Conservation (phyloP, 1,140 invertebrate species). For the Ceratosolen fusciceps region DNA sequence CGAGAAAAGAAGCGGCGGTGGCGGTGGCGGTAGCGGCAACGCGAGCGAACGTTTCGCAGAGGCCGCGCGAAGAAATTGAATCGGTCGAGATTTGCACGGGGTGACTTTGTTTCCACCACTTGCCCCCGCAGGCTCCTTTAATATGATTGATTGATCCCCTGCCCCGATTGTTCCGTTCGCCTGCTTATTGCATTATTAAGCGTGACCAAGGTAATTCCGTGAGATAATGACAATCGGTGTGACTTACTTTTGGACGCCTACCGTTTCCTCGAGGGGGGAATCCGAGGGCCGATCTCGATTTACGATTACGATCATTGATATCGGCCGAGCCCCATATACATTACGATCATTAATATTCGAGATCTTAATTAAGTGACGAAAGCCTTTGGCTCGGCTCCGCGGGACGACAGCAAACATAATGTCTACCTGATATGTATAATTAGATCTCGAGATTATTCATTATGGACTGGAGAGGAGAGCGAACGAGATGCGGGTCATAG, state of each 20-base stretch:
- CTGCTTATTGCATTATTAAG: not conserved
- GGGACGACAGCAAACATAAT: not conserved
- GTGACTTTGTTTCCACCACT: slow-evolving; percentile 7
- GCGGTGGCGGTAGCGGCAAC: not conserved
- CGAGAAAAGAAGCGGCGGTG: not conserved
- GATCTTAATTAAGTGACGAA: slow-evolving; percentile 14
- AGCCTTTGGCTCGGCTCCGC: not conserved
- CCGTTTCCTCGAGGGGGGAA: not conserved
- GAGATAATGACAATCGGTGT: not conserved
- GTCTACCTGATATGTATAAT: not conserved
- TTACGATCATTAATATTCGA: not conserved
- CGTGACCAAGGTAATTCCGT: not conserved
- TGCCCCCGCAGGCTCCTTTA: not conserved
- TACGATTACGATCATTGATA: not conserved
- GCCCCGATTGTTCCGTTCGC: too few species aligned
- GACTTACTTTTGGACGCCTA: not conserved
- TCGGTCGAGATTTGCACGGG: not conserved
- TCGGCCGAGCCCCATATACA: not conserved
- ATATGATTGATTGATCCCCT: slow-evolving; percentile 30
- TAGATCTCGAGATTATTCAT: not conserved
- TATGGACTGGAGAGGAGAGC: not conserved
- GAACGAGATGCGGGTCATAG: not conserved
- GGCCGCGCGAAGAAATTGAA: not conserved
- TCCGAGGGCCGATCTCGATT: not conserved
- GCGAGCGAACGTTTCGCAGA: too few species aligned